A percentile compares a stretch with the other conserved stretches of the same genome.
phyloP scores from a whole-genome alignment of 2,888 invertebrate species.

The Achlya flavicornis region DNA sequence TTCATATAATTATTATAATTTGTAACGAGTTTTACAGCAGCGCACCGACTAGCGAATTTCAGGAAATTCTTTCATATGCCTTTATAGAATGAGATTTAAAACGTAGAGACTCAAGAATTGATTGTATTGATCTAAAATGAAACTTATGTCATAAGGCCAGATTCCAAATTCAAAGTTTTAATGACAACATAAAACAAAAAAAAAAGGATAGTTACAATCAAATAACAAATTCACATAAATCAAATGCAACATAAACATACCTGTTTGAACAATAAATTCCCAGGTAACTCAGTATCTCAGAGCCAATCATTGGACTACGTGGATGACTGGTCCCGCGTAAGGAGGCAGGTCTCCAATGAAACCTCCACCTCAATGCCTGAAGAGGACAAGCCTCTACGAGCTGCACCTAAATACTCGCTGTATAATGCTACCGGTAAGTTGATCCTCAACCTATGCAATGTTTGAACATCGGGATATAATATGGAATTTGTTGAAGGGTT shows the following conservation, averaged over 20 bases:
- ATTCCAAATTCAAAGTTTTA: too few relatives aligned
- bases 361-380: constrained; percentile 46
- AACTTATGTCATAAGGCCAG: too few relatives aligned
- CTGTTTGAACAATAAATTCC: constrained; percentile 10
- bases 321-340: constrained; percentile 63
- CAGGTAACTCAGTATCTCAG: constrained; percentile 76
- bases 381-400: constrained; percentile 56
- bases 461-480: neutral
- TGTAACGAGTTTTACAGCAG: too few relatives aligned
- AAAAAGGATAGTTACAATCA: too few relatives aligned
- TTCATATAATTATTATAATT: neutral
- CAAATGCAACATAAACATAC: neutral
- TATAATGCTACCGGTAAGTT: constrained; percentile 79
- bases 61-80: too few relatives aligned
- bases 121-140: too few relatives aligned
- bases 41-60: too few relatives aligned
- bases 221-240: too few relatives aligned
- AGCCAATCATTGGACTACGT: constrained; percentile 56
- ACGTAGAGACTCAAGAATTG: too few relatives aligned
- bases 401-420: constrained; percentile 71
- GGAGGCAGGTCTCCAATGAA: constrained; percentile 55
- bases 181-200: too few relatives aligned
- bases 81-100: too few relatives aligned
- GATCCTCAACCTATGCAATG: neutral
- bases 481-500: neutral